These are phyloP conservation scores for Eciton burchellii DNA, from an alignment of 1,140 invertebrate genomes.

Conservation along the genomic window DNA sequence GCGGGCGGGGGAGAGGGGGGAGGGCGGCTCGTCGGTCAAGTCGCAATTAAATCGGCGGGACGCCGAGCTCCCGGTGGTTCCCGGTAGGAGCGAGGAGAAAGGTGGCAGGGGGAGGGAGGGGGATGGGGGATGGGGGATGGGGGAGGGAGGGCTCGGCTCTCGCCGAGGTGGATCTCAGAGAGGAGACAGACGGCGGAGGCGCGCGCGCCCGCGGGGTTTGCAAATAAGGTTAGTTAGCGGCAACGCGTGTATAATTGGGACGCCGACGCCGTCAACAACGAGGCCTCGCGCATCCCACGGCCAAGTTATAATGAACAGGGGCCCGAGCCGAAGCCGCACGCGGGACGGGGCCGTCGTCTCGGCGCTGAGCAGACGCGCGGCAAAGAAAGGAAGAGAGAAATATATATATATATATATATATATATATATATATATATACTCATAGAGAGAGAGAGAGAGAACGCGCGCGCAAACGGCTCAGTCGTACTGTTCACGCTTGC, in stretches of 20 bases:
- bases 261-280: conserved; percentile 79
- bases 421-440: too few relatives aligned
- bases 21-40: conserved; percentile 71
- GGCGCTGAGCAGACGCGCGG: conserved; percentile 24
- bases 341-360: conserved; percentile 29
- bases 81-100: not conserved
- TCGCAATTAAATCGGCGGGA: conserved; percentile 75
- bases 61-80: conserved; percentile 1
- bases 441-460: conserved; percentile 5
- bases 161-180: conserved; percentile 45
- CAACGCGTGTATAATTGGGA: conserved; percentile 83
- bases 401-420: too few relatives aligned
- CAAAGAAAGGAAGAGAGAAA: not conserved
- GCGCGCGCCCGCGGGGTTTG: conserved; percentile 74
- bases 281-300: conserved; percentile 74
- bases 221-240: conserved; percentile 83
- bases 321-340: conserved; percentile 47
- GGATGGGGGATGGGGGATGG: too few relatives aligned
- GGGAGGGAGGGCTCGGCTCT: too few relatives aligned
- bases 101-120: too few relatives aligned
- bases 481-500: conserved; percentile 42
- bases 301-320: conserved; percentile 80
- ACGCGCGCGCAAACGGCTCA: conserved; percentile 7
- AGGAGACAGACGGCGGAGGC: conserved; percentile 61
- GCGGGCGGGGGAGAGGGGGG: too few relatives aligned